Evolutionary conservation across 1,140 invertebrate species (phyloP), one percentile per base, ranked within the genome.

Genomic region (Leptonema lineaticorne): DNA sequence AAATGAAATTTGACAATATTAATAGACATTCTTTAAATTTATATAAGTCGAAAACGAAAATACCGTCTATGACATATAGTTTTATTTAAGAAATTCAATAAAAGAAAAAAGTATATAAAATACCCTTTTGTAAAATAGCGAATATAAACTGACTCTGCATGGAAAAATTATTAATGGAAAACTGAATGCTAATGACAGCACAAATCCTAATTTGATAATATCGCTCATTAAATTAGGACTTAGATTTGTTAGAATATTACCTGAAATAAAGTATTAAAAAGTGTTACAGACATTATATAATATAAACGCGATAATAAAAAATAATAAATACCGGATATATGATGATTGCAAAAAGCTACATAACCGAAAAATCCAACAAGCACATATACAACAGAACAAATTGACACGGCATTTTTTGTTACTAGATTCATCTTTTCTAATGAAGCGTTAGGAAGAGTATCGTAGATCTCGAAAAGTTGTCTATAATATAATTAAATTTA

Each of bases 91-190:
- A n/a, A 7, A 5, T 7, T 24, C 27, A 2, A 29, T 28, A 5
- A 29, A 57, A 57, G 22, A 28, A 57, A 26, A 41, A 41, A 8
- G 7, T 18, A 62, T 29, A 72, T 56, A 14, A 27, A 76, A 79
- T 85, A 95, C 94, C 84, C 90, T 88, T 77, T 89, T 87, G 78
- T 92, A 97, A 0, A 98, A 77, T 56, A 98, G 85, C 0, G 95
- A 98, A 81, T 96, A 92, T 2, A 99, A 82, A 79, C 94, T 96
- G 5, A 92, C 92, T 68, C 97, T 82, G 78, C 96, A 98, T 8
- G 97, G 96, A 82, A 97, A 98, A 77, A 99, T 93, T 63, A 97
- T 93, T 60, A 99, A 84, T 9, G 96, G 97, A 83, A 98, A 97
- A 78, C 94, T 97, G 75, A 97, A 92, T 18, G 94, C 94, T 37